phyloP scores from a whole-genome alignment of 2,113 vertebrate species.

The Acanthochromis polyacanthus region DNA sequence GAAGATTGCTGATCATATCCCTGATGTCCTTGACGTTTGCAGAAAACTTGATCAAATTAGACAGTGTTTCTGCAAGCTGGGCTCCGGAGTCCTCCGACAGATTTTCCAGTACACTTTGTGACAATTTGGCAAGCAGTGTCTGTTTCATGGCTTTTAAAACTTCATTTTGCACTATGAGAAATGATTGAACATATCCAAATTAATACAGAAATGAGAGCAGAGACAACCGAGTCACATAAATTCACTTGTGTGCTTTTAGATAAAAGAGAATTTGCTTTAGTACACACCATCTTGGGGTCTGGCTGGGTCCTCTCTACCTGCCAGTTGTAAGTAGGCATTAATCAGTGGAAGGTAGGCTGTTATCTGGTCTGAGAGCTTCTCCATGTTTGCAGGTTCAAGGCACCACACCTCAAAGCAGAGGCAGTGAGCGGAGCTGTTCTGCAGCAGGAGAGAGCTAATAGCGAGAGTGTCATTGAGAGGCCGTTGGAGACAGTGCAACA shows the following conservation, averaged over 20 bases:
- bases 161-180: conserved; percentile 81
- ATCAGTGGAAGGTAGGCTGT: conserved; percentile 85
- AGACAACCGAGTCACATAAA: neutral
- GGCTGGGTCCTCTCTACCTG: conserved; percentile 62
- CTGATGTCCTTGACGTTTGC: conserved; percentile 71
- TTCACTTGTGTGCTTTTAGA: neutral
- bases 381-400: conserved; percentile 64
- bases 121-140: conserved; percentile 84
- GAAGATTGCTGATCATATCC: conserved; percentile 81
- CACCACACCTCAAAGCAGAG: conserved; percentile 94
- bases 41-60: conserved; percentile 83
- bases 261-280: neutral
- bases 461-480: conserved; percentile 61
- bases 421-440: conserved; percentile 86
- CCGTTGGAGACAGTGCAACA: conserved; percentile 86
- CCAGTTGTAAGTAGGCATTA: conserved; percentile 82
- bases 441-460: conserved; percentile 84
- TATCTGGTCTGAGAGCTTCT: conserved; percentile 70
- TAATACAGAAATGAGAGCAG: neutral
- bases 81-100: neutral
- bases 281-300: conserved; percentile 78
- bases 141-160: conserved; percentile 83
- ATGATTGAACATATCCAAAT: neutral
- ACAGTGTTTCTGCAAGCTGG: conserved; percentile 79
- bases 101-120: conserved; percentile 65